Base-by-base conservation (phyloP, 2,113 vertebrate genomes). In the Cettia cetti region DNA sequence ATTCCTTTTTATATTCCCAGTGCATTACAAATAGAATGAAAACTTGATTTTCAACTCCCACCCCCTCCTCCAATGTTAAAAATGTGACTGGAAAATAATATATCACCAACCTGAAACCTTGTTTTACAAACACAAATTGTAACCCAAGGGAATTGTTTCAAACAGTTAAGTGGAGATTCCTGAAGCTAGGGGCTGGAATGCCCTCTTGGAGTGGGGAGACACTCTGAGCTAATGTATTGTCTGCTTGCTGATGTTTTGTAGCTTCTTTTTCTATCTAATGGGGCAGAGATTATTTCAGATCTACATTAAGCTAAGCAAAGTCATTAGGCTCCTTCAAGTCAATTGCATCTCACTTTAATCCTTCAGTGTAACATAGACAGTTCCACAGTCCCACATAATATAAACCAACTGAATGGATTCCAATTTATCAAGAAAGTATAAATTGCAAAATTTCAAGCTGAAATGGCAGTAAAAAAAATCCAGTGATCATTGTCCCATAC, bases 381-480 rank as follows among this genome's bases (percentile, higher is more conserved):
- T 93, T 93, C 80, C n/a, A 57, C 57, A 59, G 50, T 69, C 64
- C 75, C 65, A 75, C 56, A 65, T 91, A 95, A 96, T 89, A 86
- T 54, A 81, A 91, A 91, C 39, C 74, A 94, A 78, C 52, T 84
- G 94, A 96, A 94, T 72, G 54, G 94, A 87, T 97, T 96, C 94
- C 93, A 96, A 85, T 97, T 97, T 97, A 95, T 97, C 95, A 95
- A 61, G 91, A 82, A 97, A 95, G 33, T 86, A 93, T 95, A 97
- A 97, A 97, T 88, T 96, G 95, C 89, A 95, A 91, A 95, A 96
- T 71, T 85, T 45, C 72, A 95, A 92, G 72, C 95, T 95, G 96
- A 96, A 94, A 94, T 30, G 56, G 66, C 93, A 94, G 90, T 79
- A 96, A 96, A 94, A 96, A 94, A 98, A 96, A 94, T 89, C 81